These are phyloP conservation scores for Tetragonula clypearis DNA, from an alignment of 1,140 invertebrate species.

Conservation along the genomic window DNA sequence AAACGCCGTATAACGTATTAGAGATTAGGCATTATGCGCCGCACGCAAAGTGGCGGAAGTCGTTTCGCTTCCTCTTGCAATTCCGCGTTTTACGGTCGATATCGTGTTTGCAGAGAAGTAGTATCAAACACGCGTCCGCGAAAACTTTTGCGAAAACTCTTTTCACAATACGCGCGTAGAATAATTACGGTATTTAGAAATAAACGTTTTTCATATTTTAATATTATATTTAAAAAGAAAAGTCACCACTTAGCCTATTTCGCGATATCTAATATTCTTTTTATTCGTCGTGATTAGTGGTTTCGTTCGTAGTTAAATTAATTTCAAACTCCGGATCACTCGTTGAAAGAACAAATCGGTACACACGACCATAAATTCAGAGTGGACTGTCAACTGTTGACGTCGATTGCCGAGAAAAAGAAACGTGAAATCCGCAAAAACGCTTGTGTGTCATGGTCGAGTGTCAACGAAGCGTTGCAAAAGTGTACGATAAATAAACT, in stretches of 20 bases:
- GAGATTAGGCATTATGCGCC: neutral
- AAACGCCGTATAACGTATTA: neutral
- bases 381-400: neutral
- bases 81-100: neutral
- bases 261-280: neutral
- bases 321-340: too few species aligned
- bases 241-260: neutral
- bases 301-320: neutral
- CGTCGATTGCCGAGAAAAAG: slow-evolving; percentile 5
- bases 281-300: neutral
- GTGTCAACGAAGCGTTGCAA: slow-evolving; percentile 26
- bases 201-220: too few species aligned
- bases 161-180: neutral
- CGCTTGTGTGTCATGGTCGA: slow-evolving; percentile 31
- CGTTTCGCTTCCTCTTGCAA: slow-evolving; percentile 21
- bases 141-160: neutral
- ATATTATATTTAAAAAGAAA: too few species aligned
- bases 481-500: slow-evolving; percentile 1
- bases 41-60: neutral
- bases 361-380: neutral
- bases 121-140: neutral
- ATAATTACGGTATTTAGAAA: neutral
- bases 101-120: neutral
- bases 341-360: too few species aligned
- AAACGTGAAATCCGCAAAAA: neutral